Evolutionary conservation across 2,888 invertebrate species (phyloP).

Genomic region (Metalampra italica): DNA sequence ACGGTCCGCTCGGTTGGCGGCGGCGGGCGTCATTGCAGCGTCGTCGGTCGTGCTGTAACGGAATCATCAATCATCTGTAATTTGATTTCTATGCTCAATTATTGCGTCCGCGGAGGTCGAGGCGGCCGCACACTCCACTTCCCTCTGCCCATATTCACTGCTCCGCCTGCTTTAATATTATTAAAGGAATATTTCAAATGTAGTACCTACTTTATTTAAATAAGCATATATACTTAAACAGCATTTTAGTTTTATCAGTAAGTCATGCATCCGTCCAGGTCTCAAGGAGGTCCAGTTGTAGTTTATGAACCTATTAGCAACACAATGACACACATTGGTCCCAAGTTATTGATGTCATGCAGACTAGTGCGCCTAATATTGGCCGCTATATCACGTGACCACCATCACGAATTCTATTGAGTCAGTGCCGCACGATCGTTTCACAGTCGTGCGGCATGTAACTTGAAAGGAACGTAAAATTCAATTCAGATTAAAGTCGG

Average conservation of each 20-base stretch:
- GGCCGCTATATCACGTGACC: constrained; percentile 35
- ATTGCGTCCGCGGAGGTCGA: constrained; percentile 75
- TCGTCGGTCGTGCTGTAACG: constrained; percentile 70
- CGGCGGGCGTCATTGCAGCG: constrained; percentile 60
- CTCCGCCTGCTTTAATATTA: constrained; percentile 26
- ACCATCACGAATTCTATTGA: constrained; percentile 45
- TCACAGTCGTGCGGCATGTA: constrained; percentile 34
- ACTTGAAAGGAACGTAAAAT: constrained; percentile 35
- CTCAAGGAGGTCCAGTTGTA: neutral
- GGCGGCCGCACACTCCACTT: constrained; percentile 45
- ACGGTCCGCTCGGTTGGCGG: constrained; percentile 53
- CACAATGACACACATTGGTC: neutral
- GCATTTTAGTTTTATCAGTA: no score
- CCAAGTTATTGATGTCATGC: constrained; percentile 1
- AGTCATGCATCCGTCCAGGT: neutral
- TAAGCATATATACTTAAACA: neutral
- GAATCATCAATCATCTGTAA: constrained; percentile 78
- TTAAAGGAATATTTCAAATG: constrained; percentile 23
- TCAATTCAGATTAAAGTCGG: constrained; percentile 33
- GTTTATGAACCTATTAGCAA: neutral
- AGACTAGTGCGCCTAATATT: constrained; percentile 19
- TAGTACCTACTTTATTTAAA: constrained; percentile 18
- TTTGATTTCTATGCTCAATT: constrained; percentile 79
- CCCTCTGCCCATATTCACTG: constrained; percentile 43
- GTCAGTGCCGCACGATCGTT: constrained; percentile 35